Evolutionary conservation across 2,888 invertebrate species (phyloP), one percentile per base, ranked within the genome.

Genomic region (Creontiades dilutus): DNA sequence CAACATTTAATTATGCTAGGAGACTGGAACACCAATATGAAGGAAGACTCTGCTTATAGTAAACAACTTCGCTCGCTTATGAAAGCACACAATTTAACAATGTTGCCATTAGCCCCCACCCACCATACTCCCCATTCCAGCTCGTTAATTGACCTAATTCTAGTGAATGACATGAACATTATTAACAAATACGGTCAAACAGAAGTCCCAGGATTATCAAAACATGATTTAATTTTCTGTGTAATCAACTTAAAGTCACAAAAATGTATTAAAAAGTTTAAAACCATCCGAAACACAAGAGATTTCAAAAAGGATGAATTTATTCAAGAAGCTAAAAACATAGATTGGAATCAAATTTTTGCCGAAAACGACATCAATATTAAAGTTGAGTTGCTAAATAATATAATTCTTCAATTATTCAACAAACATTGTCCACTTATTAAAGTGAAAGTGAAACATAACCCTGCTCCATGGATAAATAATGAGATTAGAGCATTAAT

Each of bases 41-140:
- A 0, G 3, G 19, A 16, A 61, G n/a, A 61, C 19, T 9, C 14
- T n/a, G 4, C 16, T n/a, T 61, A 61, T 19, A 61, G n/a, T 61
- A 14, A n/a, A 61, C 61, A 61, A 19, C n/a, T 61, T 61, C 7
- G n/a, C 9, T n/a, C n/a, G 16, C 19, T 61, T 1, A n/a, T 61
- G 61, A n/a, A n/a, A 9, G 0, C 61, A 4, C 61, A 61, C 16
- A 61, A 61, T 19, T 9, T 61, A 2, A 9, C 16, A 9, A 2
- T 19, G 14, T 19, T 61, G n/a, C 61, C 61, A 19, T n/a, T 19
- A n/a, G 28, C 16, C 12, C 23, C 23, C 23, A 80, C 80, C 5
- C 82, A 82, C 48, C 82, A 82, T 46, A 13, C 82, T 13, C 5
- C 52, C 47, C 14, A 82, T 46, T 82, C 82, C 82, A 82, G 82